phyloP scores from a whole-genome alignment of 2,888 invertebrate species.

The Pseudeuparius sepicola region DNA sequence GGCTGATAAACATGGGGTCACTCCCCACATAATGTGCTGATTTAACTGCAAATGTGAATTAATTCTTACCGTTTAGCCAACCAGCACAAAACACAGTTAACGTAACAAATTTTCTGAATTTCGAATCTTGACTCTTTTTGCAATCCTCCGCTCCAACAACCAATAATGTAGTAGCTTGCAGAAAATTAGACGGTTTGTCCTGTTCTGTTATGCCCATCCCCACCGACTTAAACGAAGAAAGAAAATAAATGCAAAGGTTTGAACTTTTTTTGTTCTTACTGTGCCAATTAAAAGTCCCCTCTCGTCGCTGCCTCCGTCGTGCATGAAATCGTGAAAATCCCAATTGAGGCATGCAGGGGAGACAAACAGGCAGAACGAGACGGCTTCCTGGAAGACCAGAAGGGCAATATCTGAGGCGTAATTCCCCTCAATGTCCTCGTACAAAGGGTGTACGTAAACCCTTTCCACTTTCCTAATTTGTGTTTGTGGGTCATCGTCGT shows the following conservation, averaged over 20 bases:
- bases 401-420: constrained; percentile 50
- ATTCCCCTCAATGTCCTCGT: constrained; percentile 42
- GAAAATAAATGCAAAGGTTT: no score
- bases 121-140: constrained; percentile 38
- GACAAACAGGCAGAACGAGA: constrained; percentile 38
- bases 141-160: constrained; percentile 46
- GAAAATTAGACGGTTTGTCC: constrained; percentile 41
- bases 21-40: no score
- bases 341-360: constrained; percentile 45
- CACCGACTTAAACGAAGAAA: constrained; percentile 35
- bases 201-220: constrained; percentile 54
- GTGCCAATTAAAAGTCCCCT: no score
- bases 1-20: no score
- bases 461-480: constrained; percentile 36
- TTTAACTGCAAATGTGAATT: no score
- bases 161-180: constrained; percentile 42
- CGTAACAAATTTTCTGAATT: constrained; percentile 46
- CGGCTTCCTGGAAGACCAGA: constrained; percentile 37
- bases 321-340: constrained; percentile 28
- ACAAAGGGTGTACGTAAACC: constrained; percentile 39
- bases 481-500: constrained; percentile 26
- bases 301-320: constrained; percentile 23
- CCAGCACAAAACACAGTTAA: constrained; percentile 55
- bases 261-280: no score
- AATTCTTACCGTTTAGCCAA: constrained; percentile 40